These are phyloP conservation scores for Lethocerus indicus DNA, from an alignment of 1,140 invertebrate genomes.

Conservation along the genomic window DNA sequence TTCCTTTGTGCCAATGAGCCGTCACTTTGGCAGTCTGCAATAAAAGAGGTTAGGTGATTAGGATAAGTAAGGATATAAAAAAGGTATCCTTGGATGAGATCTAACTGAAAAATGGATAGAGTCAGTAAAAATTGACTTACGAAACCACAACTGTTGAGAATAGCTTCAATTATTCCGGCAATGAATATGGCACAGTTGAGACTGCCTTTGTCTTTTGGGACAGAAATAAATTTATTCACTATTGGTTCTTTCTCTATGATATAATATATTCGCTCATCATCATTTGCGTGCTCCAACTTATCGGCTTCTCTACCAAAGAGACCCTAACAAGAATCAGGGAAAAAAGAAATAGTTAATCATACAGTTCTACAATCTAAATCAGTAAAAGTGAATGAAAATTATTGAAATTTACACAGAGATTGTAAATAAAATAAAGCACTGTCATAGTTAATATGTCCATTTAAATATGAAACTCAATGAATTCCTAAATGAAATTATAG, in stretches of 20 bases:
- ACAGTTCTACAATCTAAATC: too few relatives aligned
- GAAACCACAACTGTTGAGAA: slow-evolving; percentile 88
- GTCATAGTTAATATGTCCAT: too few relatives aligned
- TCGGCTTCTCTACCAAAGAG: slow-evolving; percentile 97
- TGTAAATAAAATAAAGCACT: too few relatives aligned
- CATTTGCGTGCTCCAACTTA: slow-evolving; percentile 95
- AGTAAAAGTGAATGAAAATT: too few relatives aligned
- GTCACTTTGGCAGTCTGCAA: slow-evolving; percentile 88
- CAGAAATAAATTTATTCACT: slow-evolving; percentile 93
- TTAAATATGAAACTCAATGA: too few relatives aligned
- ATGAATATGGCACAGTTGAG: slow-evolving; percentile 97
- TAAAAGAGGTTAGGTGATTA: too few relatives aligned
- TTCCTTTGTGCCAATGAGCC: slow-evolving; percentile 98
- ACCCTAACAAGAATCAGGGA: slow-evolving; percentile 35
- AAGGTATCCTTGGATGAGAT: background rate
- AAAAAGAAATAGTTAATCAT: slow-evolving; percentile 8
- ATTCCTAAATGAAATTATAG: too few relatives aligned
- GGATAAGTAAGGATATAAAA: too few relatives aligned
- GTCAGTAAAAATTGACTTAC: slow-evolving; percentile 50
- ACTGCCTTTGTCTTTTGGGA: slow-evolving; percentile 93
- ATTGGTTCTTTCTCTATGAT: slow-evolving; percentile 97
- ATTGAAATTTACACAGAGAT: too few relatives aligned
- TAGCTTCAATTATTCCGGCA: slow-evolving; percentile 93
- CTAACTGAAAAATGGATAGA: background rate
- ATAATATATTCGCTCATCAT: slow-evolving; percentile 94